These are phyloP conservation scores for Polypedilum vanderplanki DNA, from an alignment of 1,140 invertebrate species.

Conservation along the genomic window DNA sequence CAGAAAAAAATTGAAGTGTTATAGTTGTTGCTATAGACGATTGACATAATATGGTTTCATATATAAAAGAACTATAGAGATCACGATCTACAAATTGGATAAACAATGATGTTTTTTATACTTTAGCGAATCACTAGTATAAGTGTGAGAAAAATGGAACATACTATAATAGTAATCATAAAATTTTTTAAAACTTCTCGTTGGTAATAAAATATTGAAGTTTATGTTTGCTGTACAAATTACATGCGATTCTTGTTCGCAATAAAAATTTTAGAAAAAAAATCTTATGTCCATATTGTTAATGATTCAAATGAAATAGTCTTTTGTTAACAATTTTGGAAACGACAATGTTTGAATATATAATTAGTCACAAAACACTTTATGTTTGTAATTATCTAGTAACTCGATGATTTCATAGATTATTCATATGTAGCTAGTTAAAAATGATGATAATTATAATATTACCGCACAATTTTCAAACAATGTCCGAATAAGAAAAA, in stretches of 20 bases:
- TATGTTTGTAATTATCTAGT: neutral
- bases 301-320: neutral
- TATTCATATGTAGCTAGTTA: neutral
- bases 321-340: neutral
- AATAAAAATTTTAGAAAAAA: neutral
- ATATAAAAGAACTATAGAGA: neutral
- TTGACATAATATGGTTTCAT: neutral
- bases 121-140: neutral
- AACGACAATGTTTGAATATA: neutral
- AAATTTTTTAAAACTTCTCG: conserved; percentile 5
- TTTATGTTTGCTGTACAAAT: neutral
- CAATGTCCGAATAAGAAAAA: neutral
- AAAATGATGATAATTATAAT: neutral
- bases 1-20: no score
- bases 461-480: neutral
- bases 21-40: no score
- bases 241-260: neutral
- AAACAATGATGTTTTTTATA: conserved; percentile 5
- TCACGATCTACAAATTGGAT: neutral
- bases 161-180: neutral
- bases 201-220: neutral
- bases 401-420: neutral
- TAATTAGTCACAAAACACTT: conserved; percentile 7
- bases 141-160: conserved; percentile 1
- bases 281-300: neutral